Conservation (phyloP, 2,113 vertebrate genomes). For the Centrocercus urophasianus region DNA sequence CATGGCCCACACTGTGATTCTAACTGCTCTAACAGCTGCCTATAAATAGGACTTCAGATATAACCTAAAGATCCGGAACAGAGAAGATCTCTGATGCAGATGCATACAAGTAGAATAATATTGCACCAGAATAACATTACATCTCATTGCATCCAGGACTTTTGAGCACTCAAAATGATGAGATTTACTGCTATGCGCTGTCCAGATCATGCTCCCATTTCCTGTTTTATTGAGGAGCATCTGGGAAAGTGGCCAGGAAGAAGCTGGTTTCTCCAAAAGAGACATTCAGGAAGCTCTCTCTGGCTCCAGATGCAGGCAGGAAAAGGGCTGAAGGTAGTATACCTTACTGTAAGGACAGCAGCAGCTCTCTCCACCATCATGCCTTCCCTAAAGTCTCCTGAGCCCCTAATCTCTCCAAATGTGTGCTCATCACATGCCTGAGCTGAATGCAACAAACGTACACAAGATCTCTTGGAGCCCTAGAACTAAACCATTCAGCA, state of each 20-base stretch:
- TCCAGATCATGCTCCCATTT: slow-evolving; percentile 5
- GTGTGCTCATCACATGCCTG: neutral
- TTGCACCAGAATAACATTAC: neutral
- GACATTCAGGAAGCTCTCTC: neutral
- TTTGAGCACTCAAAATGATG: neutral
- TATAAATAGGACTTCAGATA: neutral
- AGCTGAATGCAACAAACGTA: fast-evolving
- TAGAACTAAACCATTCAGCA: neutral
- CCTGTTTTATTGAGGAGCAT: neutral
- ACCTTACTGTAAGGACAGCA: neutral
- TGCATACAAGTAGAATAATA: neutral
- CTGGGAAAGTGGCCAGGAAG: slow-evolving; percentile 40
- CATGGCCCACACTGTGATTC: neutral
- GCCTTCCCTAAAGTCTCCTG: neutral
- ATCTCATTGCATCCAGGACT: neutral
- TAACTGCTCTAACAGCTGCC: neutral
- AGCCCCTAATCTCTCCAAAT: neutral
- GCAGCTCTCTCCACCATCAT: neutral
- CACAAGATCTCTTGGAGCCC: neutral
- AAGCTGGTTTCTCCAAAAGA: slow-evolving; percentile 41
- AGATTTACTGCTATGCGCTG: neutral
- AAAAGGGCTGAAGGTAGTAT: neutral
- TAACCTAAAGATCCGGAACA: neutral
- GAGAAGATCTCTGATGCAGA: neutral
- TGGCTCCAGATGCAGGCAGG: neutral